Evolutionary conservation across 2,888 invertebrate species (phyloP), one percentile per base, ranked within the genome.

Genomic region (Cerceris ruficornis): DNA sequence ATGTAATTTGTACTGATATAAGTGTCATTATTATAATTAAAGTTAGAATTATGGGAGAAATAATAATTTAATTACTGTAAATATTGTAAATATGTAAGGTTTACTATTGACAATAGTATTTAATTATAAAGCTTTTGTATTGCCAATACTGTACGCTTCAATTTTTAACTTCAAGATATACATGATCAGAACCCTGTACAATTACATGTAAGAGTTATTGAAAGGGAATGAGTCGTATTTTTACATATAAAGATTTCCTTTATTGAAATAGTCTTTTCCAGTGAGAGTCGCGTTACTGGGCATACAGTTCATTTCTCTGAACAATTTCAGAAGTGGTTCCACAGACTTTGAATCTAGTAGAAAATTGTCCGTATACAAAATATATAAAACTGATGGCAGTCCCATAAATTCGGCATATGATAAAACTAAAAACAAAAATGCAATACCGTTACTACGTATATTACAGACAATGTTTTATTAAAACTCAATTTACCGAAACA

Each of bases 191-290:
- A 59, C 42, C 39, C 7, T 42, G 42, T n/a, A 42, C n/a, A 59
- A 54, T 28, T 50, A 50, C 50, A 6, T 7, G 50, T 11, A 50
- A 39, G 14, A 49, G 59, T 49, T 52, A 54, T 0, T 43, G 6
- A 41, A 8, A 11, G n/a, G n/a, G 42, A 50, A 17, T 55, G 6
- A 41, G 2, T 7, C n/a, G 2, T 15, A 46, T 8, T 64, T 67
- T 85, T 87, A 91, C 87, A 91, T 88, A 65, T 91, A 91, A 69
- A 91, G 87, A 71, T 91, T 91, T 71, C 91, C 91, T 90, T 90
- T 91, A 87, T 87, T 89, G 71, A 90, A 90, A 77, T 85, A 87
- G 9, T 81, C 86, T 71, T 85, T 85, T 13, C 77, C 77, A 54
- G 58, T 58, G 70, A 84, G 81, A 58, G 71, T 77, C 28, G 86